Conservation (phyloP, 2,113 vertebrate genomes). For the Toxostoma redivivum region DNA sequence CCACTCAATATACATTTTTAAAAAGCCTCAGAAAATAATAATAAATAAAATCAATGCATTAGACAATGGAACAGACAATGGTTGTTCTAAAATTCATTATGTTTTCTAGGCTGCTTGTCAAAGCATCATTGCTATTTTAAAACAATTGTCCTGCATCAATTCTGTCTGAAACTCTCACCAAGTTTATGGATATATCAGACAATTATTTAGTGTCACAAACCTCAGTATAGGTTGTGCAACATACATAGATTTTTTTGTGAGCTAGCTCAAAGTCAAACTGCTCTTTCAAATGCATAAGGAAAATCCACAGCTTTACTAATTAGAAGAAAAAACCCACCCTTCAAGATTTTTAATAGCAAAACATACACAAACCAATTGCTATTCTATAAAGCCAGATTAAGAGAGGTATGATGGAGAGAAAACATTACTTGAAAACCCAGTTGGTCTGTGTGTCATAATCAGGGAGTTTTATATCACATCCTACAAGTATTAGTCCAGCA, state of each 20-base stretch:
- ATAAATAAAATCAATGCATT: not conserved
- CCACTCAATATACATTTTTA: not conserved
- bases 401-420: not conserved
- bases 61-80: not conserved
- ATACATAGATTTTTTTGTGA: not conserved
- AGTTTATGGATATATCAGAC: not conserved
- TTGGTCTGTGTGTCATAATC: not conserved
- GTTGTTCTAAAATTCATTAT: not conserved
- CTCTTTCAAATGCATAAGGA: not conserved
- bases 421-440: not conserved
- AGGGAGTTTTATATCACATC: not conserved
- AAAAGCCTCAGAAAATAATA: not conserved
- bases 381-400: not conserved
- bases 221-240: not conserved
- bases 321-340: fast-evolving
- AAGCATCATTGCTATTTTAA: not conserved
- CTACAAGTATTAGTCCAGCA: not conserved
- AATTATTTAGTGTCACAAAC: not conserved
- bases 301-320: not conserved
- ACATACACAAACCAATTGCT: not conserved
- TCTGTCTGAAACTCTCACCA: not conserved
- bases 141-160: not conserved
- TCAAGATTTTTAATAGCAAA: not conserved
- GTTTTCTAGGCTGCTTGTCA: not conserved
- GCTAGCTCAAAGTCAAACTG: not conserved